Evolutionary conservation across 2,113 vertebrate genomes (phyloP).

Genomic region (zebrafish (Danio rerio)): DNA sequence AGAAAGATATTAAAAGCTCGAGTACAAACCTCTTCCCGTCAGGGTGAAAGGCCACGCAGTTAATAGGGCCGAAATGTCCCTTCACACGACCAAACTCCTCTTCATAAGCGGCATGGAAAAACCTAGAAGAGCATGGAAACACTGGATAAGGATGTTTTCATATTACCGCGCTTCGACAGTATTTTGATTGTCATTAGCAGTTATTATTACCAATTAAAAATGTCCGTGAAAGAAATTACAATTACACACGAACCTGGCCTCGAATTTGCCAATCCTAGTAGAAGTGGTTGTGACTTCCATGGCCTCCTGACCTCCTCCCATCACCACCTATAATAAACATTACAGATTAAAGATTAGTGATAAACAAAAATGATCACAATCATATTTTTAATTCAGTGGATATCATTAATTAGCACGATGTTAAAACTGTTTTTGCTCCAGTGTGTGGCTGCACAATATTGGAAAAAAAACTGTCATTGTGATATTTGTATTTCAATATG

Average conservation of each 20-base stretch:
- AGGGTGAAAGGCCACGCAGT: slow-evolving; percentile 96
- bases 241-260: slow-evolving; percentile 83
- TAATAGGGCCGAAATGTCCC: slow-evolving; percentile 97
- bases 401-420: too few species aligned
- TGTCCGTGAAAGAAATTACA: too few species aligned
- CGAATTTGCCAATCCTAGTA: slow-evolving; percentile 97
- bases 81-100: slow-evolving; percentile 98
- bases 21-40: slow-evolving; percentile 91
- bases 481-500: too few species aligned
- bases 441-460: too few species aligned
- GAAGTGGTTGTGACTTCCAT: slow-evolving; percentile 99
- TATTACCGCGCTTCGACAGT: not conserved
- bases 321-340: slow-evolving; percentile 84
- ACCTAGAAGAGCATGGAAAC: slow-evolving; percentile 72
- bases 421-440: too few species aligned
- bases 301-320: slow-evolving; percentile 97
- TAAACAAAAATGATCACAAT: too few species aligned
- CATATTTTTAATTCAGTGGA: too few species aligned
- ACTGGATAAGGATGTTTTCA: not conserved
- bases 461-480: too few species aligned
- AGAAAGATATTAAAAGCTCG: not conserved
- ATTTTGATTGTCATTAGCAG: too few species aligned
- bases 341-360: not conserved
- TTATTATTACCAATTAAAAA: too few species aligned
- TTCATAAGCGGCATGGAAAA: slow-evolving; percentile 95